Evolutionary conservation across 2,888 invertebrate genomes (phyloP), one percentile per base, ranked within the genome.

Genomic region (Agrilus mali): DNA sequence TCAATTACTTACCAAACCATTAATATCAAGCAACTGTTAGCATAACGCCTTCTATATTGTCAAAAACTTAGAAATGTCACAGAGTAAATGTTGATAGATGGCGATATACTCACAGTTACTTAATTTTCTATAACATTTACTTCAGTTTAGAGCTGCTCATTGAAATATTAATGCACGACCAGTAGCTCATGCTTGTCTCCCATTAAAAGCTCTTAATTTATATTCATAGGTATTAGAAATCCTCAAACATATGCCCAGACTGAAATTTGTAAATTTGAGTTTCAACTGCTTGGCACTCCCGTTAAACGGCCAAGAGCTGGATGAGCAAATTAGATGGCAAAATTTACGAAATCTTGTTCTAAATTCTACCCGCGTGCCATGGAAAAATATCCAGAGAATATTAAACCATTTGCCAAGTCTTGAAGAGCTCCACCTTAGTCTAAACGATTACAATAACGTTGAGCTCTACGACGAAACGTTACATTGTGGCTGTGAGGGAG

Each of bases 181-280:
- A n/a, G n/a, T n/a, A n/a, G n/a, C n/a, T n/a, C n/a, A n/a, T n/a
- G n/a, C n/a, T n/a, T n/a, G n/a, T n/a, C n/a, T n/a, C n/a, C n/a
- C n/a, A n/a, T n/a, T n/a, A n/a, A n/a, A n/a, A 20, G 3, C 6
- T 6, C 6, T 22, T 10, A 10, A 27, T 27, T 27, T 27, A 2
- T 27, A 10, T 27, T 27, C 27, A 2, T 60, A 86, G 85, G 80
- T 95, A 17, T 85, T 92, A 62, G 82, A 80, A 47, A 86, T 95
- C 57, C 67, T 95, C 49, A 78, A 83, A 60, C 83, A 87, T 61
- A 87, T 92, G 75, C 93, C 93, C 22, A 78, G 82, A 53, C 80
- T 95, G 49, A 82, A 86, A 59, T 93, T 94, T 66, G 79, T 94
- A 40, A 95, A 95, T 65, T 67, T 95, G 53, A 93, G 93, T 64